Percentiles rank a stretch among this genome's conserved stretches.
Conservation (phyloP, 2,888 invertebrate genomes). For the Lasioglossum figueresi region DNA sequence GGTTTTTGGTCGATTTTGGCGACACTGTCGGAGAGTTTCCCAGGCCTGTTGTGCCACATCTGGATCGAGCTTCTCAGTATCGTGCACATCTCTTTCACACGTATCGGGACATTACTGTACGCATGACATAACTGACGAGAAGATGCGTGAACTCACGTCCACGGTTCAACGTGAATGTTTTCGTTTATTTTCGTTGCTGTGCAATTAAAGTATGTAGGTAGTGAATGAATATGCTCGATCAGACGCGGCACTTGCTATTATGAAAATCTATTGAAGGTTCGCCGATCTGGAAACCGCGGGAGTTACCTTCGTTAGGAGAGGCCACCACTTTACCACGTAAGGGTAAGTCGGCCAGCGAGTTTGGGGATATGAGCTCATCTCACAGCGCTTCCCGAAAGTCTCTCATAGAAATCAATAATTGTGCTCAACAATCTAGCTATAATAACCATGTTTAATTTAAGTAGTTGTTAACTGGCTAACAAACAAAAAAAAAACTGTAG, state of each 20-base stretch:
- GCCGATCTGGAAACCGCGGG: conserved; percentile 99
- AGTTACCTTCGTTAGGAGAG: conserved; percentile 87
- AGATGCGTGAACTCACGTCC: neutral
- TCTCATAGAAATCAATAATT: conserved; percentile 85
- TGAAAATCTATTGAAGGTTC: conserved; percentile 88
- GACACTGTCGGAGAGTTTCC: no score
- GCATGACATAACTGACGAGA: neutral
- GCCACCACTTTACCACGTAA: conserved; percentile 88
- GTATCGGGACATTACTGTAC: neutral
- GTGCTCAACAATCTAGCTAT: conserved; percentile 83
- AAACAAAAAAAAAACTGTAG: conserved; percentile 38
- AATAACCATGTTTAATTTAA: conserved; percentile 84
- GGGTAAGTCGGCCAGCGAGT: conserved; percentile 84
- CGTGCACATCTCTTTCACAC: neutral
- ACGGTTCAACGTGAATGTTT: conserved; percentile 5
- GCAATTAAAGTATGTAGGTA: conserved; percentile 5
- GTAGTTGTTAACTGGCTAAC: conserved; percentile 67
- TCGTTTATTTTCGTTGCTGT: neutral
- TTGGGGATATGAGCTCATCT: conserved; percentile 84
- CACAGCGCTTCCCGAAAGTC: conserved; percentile 87
- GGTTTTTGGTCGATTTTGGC: no score
- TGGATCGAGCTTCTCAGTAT: neutral
- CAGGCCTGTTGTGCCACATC: no score
- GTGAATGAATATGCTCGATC: neutral
- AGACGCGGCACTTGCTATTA: conserved; percentile 9